Percentiles rank a stretch among this genome's conserved stretches.
Evolutionary conservation across 2,888 invertebrate genomes (phyloP).

Genomic region (Scrobipalpa atriplicella): DNA sequence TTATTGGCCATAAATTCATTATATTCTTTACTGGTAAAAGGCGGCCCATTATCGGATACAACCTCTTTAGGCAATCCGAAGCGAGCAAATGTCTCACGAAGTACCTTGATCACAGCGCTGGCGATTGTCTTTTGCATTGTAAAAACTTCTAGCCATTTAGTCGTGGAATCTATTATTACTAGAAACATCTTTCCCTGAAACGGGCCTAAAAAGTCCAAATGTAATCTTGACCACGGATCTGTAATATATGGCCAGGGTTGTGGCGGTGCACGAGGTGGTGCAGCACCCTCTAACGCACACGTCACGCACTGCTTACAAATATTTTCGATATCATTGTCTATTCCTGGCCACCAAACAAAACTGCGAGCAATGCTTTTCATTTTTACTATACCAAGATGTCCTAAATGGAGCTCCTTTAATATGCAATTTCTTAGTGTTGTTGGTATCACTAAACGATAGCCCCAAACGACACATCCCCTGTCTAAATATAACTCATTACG

Average conservation of each 20-base stretch:
- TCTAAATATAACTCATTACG: not conserved
- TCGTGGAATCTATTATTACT: not conserved
- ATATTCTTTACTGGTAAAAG: conserved; percentile 17
- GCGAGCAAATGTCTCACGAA: not conserved
- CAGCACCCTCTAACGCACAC: not conserved
- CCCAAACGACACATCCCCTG: not conserved
- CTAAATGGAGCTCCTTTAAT: not conserved
- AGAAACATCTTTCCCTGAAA: conserved; percentile 7
- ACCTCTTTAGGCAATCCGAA: conserved; percentile 21
- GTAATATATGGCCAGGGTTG: not conserved
- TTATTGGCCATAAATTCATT: not conserved
- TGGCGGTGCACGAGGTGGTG: not conserved
- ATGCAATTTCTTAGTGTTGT: not conserved
- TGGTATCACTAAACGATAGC: not conserved
- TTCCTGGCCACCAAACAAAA: not conserved
- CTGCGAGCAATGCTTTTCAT: not conserved
- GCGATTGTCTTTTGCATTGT: not conserved
- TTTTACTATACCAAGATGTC: not conserved
- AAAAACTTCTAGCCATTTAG: conserved; percentile 7
- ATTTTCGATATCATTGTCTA: not conserved
- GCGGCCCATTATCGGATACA: conserved; percentile 21
- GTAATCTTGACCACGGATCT: conserved; percentile 11
- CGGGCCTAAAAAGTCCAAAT: conserved; percentile 14
- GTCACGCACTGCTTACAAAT: not conserved
- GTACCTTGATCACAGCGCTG: not conserved